A percentile compares a stretch with the other conserved stretches of the same genome.
Conservation (phyloP, 1,140 invertebrate species). For the Colletes latitarsis region DNA sequence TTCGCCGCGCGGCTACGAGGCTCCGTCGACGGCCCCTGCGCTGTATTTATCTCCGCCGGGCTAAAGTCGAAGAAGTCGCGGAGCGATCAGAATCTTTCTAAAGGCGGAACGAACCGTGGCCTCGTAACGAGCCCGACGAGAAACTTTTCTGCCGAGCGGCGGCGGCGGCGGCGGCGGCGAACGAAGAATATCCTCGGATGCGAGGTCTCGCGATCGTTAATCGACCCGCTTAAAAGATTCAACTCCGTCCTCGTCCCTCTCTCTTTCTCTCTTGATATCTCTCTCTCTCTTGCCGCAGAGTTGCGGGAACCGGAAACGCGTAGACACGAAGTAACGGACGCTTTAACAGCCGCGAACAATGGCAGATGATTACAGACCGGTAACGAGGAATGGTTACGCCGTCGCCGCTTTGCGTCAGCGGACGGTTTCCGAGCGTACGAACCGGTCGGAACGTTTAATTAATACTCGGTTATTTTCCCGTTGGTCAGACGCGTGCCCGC, state of each 20-base stretch:
- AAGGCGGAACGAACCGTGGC: conserved; percentile 12
- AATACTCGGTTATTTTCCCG: conserved; percentile 45
- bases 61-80: conserved; percentile 30
- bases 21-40: background rate
- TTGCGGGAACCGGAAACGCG: conserved; percentile 1
- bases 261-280: no score
- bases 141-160: conserved; percentile 9
- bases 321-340: conserved; percentile 19
- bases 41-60: conserved; percentile 28
- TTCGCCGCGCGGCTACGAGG: conserved; percentile 3
- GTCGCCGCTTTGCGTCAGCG: conserved; percentile 1
- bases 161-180: no score
- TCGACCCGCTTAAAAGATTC: conserved; percentile 30
- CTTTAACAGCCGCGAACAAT: conserved; percentile 39
- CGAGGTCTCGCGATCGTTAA: conserved; percentile 12
- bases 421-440: background rate
- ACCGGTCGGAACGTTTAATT: conserved; percentile 38
- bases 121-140: conserved; percentile 17
- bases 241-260: no score
- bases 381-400: conserved; percentile 15
- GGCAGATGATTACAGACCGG: conserved; percentile 33
- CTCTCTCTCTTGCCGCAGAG: background rate
- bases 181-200: background rate
- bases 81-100: conserved; percentile 42
- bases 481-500: conserved; percentile 3